Evolutionary conservation across 2,113 vertebrate species (phyloP).

Genomic region (Regulus satrapa): DNA sequence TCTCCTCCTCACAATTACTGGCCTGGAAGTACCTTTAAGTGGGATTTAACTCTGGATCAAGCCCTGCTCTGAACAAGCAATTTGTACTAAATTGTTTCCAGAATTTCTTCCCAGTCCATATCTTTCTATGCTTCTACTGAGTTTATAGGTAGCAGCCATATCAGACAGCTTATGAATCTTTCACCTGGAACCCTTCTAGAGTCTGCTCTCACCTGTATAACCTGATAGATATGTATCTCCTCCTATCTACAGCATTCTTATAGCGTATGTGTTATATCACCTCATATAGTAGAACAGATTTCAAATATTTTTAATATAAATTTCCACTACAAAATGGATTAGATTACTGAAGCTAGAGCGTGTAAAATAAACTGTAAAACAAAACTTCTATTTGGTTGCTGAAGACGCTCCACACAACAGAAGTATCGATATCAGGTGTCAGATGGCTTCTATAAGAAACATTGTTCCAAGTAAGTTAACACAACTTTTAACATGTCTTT

Average conservation of each 20-base stretch:
- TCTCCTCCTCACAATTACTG: neutral
- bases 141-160: neutral
- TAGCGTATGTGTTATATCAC: fast-evolving
- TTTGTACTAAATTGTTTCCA: neutral
- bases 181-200: neutral
- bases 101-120: neutral
- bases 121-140: neutral
- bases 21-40: neutral
- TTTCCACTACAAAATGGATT: neutral
- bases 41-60: neutral
- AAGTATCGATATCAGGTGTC: neutral
- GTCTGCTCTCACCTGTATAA: neutral
- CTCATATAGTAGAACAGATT: neutral
- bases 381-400: neutral
- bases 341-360: neutral
- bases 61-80: neutral
- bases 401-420: neutral
- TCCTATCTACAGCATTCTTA: neutral
- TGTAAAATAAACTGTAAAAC: neutral
- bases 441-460: neutral
- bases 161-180: neutral
- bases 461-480: neutral
- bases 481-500: neutral
- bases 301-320: neutral
- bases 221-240: neutral